These are phyloP conservation scores for Latheticus oryzae DNA, from an alignment of 2,888 invertebrate species.

Conservation along the genomic window DNA sequence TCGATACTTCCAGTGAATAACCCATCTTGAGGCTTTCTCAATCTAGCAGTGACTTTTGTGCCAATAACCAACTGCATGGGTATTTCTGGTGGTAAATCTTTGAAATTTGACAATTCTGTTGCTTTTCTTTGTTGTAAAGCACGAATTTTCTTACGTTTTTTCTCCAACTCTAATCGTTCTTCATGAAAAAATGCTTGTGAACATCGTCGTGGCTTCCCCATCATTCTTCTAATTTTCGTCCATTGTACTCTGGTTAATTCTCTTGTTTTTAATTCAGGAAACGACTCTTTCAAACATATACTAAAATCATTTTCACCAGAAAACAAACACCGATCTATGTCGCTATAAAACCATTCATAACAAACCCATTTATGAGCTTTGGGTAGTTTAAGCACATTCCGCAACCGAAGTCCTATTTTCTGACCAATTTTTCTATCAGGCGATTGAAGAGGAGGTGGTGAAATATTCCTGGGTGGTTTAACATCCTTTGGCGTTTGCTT, in stretches of 20 bases:
- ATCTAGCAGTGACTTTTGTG: slow-evolving; percentile 90
- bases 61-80: slow-evolving; percentile 95
- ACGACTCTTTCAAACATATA: slow-evolving; percentile 91
- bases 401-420: slow-evolving; percentile 86
- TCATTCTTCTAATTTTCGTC: slow-evolving; percentile 93
- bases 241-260: slow-evolving; percentile 91
- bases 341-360: slow-evolving; percentile 99
- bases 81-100: slow-evolving; percentile 94
- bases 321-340: slow-evolving; percentile 94
- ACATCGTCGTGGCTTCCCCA: slow-evolving; percentile 97
- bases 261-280: slow-evolving; percentile 89
- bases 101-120: slow-evolving; percentile 77
- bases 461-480: slow-evolving; percentile 56
- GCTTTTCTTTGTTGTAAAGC: slow-evolving; percentile 92
- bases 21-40: slow-evolving; percentile 94
- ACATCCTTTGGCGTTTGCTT: slow-evolving; percentile 34
- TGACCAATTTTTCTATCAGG: slow-evolving; percentile 90
- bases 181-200: slow-evolving; percentile 96
- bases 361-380: slow-evolving; percentile 99
- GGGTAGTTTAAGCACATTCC: slow-evolving; percentile 95
- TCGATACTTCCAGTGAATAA: slow-evolving; percentile 90
- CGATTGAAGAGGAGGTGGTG: slow-evolving; percentile 68
- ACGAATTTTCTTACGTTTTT: slow-evolving; percentile 91
- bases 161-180: slow-evolving; percentile 90
- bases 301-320: slow-evolving; percentile 97